phyloP scores from a whole-genome alignment of 2,113 vertebrate species.

The Limnothrissa miodon region DNA sequence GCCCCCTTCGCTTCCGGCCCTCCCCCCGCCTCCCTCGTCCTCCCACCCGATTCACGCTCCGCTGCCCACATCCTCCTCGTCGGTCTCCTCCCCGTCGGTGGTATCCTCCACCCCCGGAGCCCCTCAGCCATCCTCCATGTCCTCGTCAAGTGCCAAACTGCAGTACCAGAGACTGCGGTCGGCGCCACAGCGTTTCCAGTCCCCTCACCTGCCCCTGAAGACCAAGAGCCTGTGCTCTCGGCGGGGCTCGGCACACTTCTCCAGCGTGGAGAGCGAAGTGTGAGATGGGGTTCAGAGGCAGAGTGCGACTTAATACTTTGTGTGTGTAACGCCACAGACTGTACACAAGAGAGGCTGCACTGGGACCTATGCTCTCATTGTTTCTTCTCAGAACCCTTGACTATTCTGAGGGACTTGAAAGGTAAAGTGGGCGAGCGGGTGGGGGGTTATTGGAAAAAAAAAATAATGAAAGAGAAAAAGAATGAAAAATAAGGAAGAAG shows the following conservation, averaged over 20 bases:
- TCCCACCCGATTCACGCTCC: constrained; percentile 65
- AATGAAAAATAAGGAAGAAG: not conserved
- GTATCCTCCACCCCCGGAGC: constrained; percentile 70
- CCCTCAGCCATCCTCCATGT: constrained; percentile 66
- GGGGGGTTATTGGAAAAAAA: not conserved
- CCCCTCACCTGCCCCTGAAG: constrained; percentile 76
- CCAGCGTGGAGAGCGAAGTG: constrained; percentile 90
- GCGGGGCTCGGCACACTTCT: constrained; percentile 86
- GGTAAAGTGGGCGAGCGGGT: not conserved
- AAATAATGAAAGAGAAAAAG: constrained; percentile 12
- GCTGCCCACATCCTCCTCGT: constrained; percentile 68
- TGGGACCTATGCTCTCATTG: constrained; percentile 30
- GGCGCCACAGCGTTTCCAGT: constrained; percentile 72
- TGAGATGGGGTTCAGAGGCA: constrained; percentile 62
- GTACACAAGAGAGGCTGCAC: not conserved
- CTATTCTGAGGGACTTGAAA: not conserved
- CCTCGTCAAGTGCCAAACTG: constrained; percentile 74
- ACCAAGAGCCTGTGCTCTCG: constrained; percentile 83
- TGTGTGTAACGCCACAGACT: not conserved
- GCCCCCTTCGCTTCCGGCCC: constrained; percentile 61
- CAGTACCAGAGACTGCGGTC: constrained; percentile 78
- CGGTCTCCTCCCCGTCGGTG: constrained; percentile 69
- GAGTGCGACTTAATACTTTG: too few relatives aligned
- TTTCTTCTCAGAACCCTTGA: constrained; percentile 31
- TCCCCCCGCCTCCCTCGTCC: constrained; percentile 67